These are phyloP conservation scores for Crax fasciolata DNA, from an alignment of 2,797 vertebrate species.

Conservation along the genomic window DNA sequence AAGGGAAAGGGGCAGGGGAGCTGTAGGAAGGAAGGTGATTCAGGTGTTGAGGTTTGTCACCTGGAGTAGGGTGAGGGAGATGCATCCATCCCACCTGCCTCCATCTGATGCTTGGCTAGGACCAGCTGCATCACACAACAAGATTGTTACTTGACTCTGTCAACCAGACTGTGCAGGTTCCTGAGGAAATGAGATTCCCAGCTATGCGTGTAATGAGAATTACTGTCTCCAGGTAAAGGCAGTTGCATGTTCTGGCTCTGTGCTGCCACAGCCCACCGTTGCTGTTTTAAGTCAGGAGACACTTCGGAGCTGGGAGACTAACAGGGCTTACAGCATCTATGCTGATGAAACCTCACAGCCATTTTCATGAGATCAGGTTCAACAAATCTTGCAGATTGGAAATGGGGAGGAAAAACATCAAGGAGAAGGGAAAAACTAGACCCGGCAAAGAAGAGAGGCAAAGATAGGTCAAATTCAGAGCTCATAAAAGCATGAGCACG, in stretches of 20 bases:
- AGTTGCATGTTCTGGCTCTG: background rate
- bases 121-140: background rate
- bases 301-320: background rate
- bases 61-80: background rate
- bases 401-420: background rate
- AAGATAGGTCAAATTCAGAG: background rate
- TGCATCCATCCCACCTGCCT: background rate
- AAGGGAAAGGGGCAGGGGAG: background rate
- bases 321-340: background rate
- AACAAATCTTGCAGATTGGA: background rate
- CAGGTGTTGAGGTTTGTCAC: background rate
- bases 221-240: background rate
- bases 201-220: background rate
- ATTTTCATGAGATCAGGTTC: background rate
- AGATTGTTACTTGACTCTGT: background rate
- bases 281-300: background rate
- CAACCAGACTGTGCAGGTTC: accelerated
- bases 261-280: background rate
- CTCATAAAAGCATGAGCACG: background rate
- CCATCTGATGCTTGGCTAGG: background rate
- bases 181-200: background rate
- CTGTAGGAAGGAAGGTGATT: background rate
- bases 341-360: background rate
- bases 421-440: background rate
- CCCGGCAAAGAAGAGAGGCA: background rate